Percentiles rank a stretch among this genome's conserved stretches.
Conservation (phyloP, 2,888 invertebrate genomes). For the Elaeidobius kamerunicus region DNA sequence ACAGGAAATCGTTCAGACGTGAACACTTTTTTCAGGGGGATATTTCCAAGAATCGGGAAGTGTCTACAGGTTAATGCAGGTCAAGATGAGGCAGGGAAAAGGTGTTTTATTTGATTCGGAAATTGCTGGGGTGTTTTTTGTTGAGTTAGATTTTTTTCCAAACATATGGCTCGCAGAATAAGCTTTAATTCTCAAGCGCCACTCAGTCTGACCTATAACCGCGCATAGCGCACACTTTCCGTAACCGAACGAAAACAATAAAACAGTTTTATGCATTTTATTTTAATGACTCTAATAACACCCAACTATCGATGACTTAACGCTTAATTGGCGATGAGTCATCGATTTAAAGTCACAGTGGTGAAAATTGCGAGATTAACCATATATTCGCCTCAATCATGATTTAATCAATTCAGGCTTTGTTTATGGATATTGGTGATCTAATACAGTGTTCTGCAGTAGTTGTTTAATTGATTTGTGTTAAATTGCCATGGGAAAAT, state of each 20-base stretch:
- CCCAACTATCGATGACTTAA: slow-evolving; percentile 48
- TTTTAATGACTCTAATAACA: slow-evolving; percentile 43
- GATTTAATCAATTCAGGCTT: slow-evolving; percentile 12
- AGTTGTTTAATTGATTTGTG: slow-evolving; percentile 9
- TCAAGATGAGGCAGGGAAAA: slow-evolving; percentile 14
- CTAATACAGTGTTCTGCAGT: slow-evolving; percentile 10
- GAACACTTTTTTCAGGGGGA: slow-evolving; percentile 23
- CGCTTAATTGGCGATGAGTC: slow-evolving; percentile 43
- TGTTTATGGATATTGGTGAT: slow-evolving; percentile 21
- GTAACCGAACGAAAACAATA: slow-evolving; percentile 22
- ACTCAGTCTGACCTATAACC: slow-evolving; percentile 22
- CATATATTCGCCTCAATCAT: slow-evolving; percentile 26
- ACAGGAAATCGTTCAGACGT: slow-evolving; percentile 32
- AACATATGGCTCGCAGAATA: too few relatives aligned
- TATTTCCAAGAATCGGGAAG: slow-evolving; percentile 24
- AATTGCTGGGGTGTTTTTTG: neutral
- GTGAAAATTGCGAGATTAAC: slow-evolving; percentile 27
- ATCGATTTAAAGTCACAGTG: slow-evolving; percentile 36
- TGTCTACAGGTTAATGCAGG: slow-evolving; percentile 30
- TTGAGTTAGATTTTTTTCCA: neutral
- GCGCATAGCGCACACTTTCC: slow-evolving; percentile 12
- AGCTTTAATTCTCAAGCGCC: too few relatives aligned
- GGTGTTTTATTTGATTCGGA: too few relatives aligned
- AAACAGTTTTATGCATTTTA: slow-evolving; percentile 31
- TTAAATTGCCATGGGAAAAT: slow-evolving; percentile 8